Evolutionary conservation across 1,140 invertebrate species (phyloP), one percentile per base, ranked within the genome.

Genomic region (Tenebrio molitor): DNA sequence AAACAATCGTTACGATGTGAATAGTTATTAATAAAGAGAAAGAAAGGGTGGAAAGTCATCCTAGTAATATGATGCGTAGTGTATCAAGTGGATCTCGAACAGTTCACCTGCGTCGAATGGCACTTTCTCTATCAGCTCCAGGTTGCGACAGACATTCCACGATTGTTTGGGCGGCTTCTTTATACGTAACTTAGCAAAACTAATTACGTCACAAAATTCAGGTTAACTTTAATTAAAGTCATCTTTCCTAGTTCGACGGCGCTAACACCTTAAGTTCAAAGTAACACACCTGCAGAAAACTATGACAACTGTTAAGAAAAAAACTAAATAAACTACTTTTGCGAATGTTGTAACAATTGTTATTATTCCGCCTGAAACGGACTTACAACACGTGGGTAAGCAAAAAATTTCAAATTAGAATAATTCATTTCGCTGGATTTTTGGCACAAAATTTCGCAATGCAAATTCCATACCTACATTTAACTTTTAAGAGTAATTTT

Each of bases 81-180:
- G 46, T 53, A 53, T 23, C 17, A 19, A 53, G 5, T n/a, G 10
- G 8, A 29, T 58, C 21, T 58, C n/a, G 7, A 53, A 6, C 46
- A 23, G 46, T 23, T 53, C 19, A 53, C 19, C 42, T 46, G 42
- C 16, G n/a, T 46, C 12, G 2, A 41, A 50, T 58, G n/a, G 50
- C 50, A 58, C 50, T 58, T 58, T 58, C 50, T 58, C 50, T 15
- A 58, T 29, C 23, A 12, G 50, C 14, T 33, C 7, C n/a, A n/a
- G n/a, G 21, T 58, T 58, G 12, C 23, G 50, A 58, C 25, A 58
- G 23, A 29, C 50, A 58, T 58, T 58, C 50, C 25, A 58, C 23
- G n/a, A 58, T 58, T 58, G 50, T 58, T 58, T 58, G 50, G 50
- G 50, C 23, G 50, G 12, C 50, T 58, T 58, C 21, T 29, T 58